phyloP scores from a whole-genome alignment of 2,113 vertebrate genomes.

The Spermophilus dauricus region DNA sequence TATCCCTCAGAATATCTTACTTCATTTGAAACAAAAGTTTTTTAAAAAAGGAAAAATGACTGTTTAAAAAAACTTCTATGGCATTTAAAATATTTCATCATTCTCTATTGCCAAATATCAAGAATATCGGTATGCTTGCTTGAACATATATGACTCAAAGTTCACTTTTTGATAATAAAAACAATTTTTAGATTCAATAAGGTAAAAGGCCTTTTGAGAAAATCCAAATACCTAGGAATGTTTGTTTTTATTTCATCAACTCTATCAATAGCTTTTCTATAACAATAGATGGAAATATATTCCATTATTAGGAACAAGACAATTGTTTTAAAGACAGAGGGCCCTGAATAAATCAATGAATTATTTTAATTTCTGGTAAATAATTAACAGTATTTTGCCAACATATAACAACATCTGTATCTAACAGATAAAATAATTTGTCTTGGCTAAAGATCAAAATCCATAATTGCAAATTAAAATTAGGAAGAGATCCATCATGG shows the following conservation, averaged over 20 bases:
- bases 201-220: background rate
- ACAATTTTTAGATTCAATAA: background rate
- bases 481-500: background rate
- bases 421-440: background rate
- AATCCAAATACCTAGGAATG: background rate
- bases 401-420: background rate
- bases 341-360: background rate
- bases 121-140: background rate
- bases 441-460: background rate
- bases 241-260: conserved; percentile 18
- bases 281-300: background rate
- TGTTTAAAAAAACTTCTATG: background rate
- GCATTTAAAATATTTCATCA: conserved; percentile 27
- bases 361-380: background rate
- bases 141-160: background rate
- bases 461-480: conserved; percentile 3
- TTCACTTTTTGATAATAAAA: background rate
- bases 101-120: background rate
- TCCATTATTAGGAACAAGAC: background rate
- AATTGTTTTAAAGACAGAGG: background rate
- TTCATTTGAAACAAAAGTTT: background rate
- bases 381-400: background rate
- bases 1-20: background rate
- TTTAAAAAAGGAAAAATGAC: background rate
- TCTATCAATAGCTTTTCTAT: background rate